A percentile compares a stretch with the other conserved stretches of the same genome.
Conservation (phyloP, 2,888 invertebrate genomes). For the Hyles lineata region DNA sequence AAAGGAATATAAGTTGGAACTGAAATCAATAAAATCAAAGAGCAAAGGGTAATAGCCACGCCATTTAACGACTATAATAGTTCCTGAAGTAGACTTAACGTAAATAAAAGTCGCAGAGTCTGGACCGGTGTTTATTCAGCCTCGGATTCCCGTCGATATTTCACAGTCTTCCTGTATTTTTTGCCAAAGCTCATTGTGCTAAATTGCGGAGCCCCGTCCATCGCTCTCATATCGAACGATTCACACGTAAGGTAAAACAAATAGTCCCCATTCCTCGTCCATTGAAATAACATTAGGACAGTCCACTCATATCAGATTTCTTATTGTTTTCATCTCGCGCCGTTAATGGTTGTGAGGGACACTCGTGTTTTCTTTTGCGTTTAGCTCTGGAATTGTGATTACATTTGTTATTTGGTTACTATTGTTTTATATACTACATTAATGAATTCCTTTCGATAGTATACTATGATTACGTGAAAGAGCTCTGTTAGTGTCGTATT, state of each 20-base stretch:
- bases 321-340: conserved; percentile 77
- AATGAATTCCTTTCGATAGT: background rate
- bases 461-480: background rate
- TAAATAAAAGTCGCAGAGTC: conserved; percentile 29
- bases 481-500: no score
- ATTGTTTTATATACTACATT: conserved; percentile 15
- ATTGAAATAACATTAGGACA: conserved; percentile 75
- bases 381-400: conserved; percentile 26
- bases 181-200: conserved; percentile 53
- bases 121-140: conserved; percentile 52
- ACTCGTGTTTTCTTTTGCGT: conserved; percentile 58
- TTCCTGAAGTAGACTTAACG: conserved; percentile 29
- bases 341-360: conserved; percentile 72
- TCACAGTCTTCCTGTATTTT: conserved; percentile 54
- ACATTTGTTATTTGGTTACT: conserved; percentile 27
- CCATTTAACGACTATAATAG: conserved; percentile 26
- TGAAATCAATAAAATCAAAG: conserved; percentile 18
- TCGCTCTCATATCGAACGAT: conserved; percentile 54
- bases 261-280: conserved; percentile 53
- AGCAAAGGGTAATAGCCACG: conserved; percentile 1
- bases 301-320: conserved; percentile 81
- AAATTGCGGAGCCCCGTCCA: conserved; percentile 49
- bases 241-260: conserved; percentile 70
- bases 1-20: background rate
- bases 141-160: conserved; percentile 44